Conservation (phyloP, 2,113 vertebrate genomes). For the Oryzias curvinotus region DNA sequence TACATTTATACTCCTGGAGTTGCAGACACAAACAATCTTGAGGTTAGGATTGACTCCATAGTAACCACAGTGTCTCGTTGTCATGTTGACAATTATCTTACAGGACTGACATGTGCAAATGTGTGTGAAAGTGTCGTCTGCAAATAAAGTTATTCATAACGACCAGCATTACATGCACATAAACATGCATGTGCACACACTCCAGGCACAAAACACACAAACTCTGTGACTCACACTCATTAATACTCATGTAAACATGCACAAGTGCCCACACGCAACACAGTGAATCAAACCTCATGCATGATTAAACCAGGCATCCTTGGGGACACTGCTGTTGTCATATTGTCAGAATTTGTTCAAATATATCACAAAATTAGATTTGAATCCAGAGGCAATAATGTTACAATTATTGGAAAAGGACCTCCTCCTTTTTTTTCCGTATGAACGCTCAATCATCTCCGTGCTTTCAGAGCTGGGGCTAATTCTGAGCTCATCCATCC, state of each 20-base stretch:
- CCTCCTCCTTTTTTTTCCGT: slow-evolving; percentile 45
- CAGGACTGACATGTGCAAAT: slow-evolving; percentile 76
- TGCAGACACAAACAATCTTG: slow-evolving; percentile 62
- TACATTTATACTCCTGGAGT: slow-evolving; percentile 48
- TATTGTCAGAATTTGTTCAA: slow-evolving; percentile 79
- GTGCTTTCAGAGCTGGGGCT: slow-evolving; percentile 73
- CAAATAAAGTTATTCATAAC: slow-evolving; percentile 76
- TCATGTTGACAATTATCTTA: slow-evolving; percentile 65
- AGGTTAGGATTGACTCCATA: slow-evolving; percentile 63
- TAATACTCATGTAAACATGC: slow-evolving; percentile 49
- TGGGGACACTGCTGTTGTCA: slow-evolving; percentile 74
- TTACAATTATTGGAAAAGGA: slow-evolving; percentile 72
- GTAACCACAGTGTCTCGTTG: slow-evolving; percentile 56
- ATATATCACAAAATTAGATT: slow-evolving; percentile 79
- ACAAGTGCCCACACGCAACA: slow-evolving; percentile 41
- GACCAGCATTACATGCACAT: slow-evolving; percentile 55
- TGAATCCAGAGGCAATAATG: slow-evolving; percentile 76
- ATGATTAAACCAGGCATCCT: slow-evolving; percentile 71
- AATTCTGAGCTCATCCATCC: slow-evolving; percentile 79
- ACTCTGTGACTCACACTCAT: slow-evolving; percentile 31
- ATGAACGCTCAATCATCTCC: slow-evolving; percentile 71
- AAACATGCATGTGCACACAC: slow-evolving; percentile 43
- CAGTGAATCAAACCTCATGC: slow-evolving; percentile 59
- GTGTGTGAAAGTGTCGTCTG: slow-evolving; percentile 47
- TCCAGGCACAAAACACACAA: slow-evolving; percentile 32